A percentile compares a stretch with the other conserved stretches of the same genome.
These are phyloP conservation scores for Clarias macrocephalus DNA, from an alignment of 2,113 vertebrate genomes.

Conservation along the genomic window DNA sequence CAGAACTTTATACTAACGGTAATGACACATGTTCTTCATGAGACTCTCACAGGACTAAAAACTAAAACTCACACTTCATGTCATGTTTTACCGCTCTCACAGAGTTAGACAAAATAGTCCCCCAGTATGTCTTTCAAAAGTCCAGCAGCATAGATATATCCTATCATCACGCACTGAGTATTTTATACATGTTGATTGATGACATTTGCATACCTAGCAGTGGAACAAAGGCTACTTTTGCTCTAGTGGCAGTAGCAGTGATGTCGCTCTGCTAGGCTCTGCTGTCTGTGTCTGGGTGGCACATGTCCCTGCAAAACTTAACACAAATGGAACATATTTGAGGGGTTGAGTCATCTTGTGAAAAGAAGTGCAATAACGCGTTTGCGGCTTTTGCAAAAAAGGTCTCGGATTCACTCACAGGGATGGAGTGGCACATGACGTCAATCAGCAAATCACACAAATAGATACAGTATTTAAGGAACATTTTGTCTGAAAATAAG, in stretches of 20 bases:
- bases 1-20: conserved; percentile 55
- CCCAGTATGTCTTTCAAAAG: background rate
- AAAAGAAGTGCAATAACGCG: conserved; percentile 53
- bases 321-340: conserved; percentile 65
- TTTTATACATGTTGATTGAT: background rate
- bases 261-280: conserved; percentile 31
- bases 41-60: conserved; percentile 21
- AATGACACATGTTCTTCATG: conserved; percentile 55
- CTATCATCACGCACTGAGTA: background rate
- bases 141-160: background rate
- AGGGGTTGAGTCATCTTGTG: conserved; percentile 61
- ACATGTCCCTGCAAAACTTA: conserved; percentile 63
- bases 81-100: background rate
- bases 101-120: background rate
- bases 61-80: conserved; percentile 1
- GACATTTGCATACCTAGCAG: background rate
- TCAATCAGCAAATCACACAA: conserved; percentile 20
- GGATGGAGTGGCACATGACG: background rate
- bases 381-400: conserved; percentile 48
- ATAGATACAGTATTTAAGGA: background rate
- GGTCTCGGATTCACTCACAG: background rate
- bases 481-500: background rate
- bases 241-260: background rate
- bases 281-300: conserved; percentile 66
- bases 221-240: background rate